These are phyloP conservation scores for Acestrorhynchus altus DNA, from an alignment of 2,797 vertebrate genomes.

Conservation along the genomic window DNA sequence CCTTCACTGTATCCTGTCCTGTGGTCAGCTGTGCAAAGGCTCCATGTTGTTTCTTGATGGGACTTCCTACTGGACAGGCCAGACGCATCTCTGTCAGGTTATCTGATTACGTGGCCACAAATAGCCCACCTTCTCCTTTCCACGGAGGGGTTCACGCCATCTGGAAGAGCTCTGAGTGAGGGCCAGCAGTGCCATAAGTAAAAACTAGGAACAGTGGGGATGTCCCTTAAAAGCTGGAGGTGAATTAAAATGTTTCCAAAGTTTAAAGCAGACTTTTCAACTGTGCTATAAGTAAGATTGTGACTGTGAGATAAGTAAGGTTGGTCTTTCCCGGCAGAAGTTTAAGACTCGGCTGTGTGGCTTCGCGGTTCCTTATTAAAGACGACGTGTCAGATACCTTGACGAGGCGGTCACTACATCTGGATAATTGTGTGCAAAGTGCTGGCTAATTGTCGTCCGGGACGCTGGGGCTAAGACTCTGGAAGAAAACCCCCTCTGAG, in stretches of 20 bases:
- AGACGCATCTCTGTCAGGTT: neutral
- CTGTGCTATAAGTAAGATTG: too few relatives aligned
- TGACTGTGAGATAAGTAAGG: too few relatives aligned
- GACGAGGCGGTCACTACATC: constrained; percentile 40
- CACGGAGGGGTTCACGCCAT: neutral
- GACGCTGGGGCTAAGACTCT: constrained; percentile 43
- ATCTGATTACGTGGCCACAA: neutral
- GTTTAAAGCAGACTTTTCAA: too few relatives aligned
- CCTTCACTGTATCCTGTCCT: neutral
- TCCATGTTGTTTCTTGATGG: neutral
- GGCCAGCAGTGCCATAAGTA: neutral
- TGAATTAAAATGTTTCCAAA: too few relatives aligned
- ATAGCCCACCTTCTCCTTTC: neutral
- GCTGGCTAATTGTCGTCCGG: constrained; percentile 46
- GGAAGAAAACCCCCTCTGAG: constrained; percentile 38
- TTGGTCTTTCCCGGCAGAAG: neutral
- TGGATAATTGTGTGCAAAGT: constrained; percentile 48
- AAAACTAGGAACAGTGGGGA: too few relatives aligned
- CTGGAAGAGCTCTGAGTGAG: constrained; percentile 2
- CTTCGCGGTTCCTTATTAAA: constrained; percentile 27
- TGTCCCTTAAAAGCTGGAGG: neutral
- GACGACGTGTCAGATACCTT: constrained; percentile 31
- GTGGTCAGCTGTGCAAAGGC: neutral
- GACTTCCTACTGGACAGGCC: neutral
- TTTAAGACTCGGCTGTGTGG: neutral